Conservation (phyloP, 1,140 invertebrate species). For the Andricus grossulariae region DNA sequence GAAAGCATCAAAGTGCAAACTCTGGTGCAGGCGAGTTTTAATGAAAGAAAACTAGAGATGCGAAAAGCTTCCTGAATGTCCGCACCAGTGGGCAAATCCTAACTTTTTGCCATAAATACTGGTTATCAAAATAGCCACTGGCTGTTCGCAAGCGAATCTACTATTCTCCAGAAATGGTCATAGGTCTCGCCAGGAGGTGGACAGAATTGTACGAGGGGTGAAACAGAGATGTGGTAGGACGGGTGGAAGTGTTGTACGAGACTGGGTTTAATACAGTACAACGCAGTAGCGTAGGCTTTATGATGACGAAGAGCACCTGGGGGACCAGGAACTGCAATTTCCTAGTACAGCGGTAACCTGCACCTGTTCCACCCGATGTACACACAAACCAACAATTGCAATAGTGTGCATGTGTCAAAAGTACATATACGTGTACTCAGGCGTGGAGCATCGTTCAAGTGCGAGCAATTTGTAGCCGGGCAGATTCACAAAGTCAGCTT, state of each 20-base stretch:
- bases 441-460: slow-evolving; percentile 54
- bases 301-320: slow-evolving; percentile 75
- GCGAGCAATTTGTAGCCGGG: slow-evolving; percentile 65
- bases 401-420: slow-evolving; percentile 37
- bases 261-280: slow-evolving; percentile 71
- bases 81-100: slow-evolving; percentile 39
- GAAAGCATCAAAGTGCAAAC: slow-evolving; percentile 43
- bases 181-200: slow-evolving; percentile 45
- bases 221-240: slow-evolving; percentile 29
- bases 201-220: slow-evolving; percentile 38
- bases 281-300: slow-evolving; percentile 72
- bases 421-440: slow-evolving; percentile 38
- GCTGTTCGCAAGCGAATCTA: slow-evolving; percentile 43
- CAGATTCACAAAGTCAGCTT: slow-evolving; percentile 48
- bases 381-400: slow-evolving; percentile 15
- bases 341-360: slow-evolving; percentile 59
- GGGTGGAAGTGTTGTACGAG: slow-evolving; percentile 59
- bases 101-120: slow-evolving; percentile 74
- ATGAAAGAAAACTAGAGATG: slow-evolving; percentile 23
- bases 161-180: slow-evolving; percentile 63
- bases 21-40: slow-evolving; percentile 13
- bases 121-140: slow-evolving; percentile 67
- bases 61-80: neutral
- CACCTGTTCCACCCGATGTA: slow-evolving; percentile 59
- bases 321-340: slow-evolving; percentile 72